Evolutionary conservation across 2,797 vertebrate genomes (phyloP), one percentile per base, ranked within the genome.

Genomic region (Sternarchorhynchus goeldii): DNA sequence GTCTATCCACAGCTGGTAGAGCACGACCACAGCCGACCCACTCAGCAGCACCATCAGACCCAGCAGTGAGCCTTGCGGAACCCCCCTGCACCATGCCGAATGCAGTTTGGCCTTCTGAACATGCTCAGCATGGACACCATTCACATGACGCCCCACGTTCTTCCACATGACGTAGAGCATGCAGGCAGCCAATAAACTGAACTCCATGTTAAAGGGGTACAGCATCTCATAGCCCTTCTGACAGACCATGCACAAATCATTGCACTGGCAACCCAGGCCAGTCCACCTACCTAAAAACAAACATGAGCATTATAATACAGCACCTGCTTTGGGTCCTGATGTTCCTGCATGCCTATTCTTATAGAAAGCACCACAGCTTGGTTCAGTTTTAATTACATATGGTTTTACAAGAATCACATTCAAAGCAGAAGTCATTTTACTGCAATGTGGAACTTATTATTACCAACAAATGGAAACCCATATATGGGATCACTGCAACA

Each of bases 151-250:
- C 2, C 94, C 95, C 64, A 96, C 94, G 0, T 98, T 98, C 90
- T 94, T 95, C 96, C 96, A 98, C 93, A 97, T 95, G 74, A 98
- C 93, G 0, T 95, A 98, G 3, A 97, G 87, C 91, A 96, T 82
- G 0, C 95, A 92, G 12, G 92, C 92, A 25, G 94, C 94, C 90
- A 96, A 82, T 18, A 98, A 92, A 90, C 93, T 93, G 91, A 90
- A 97, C 89, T 98, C 96, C 0, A 95, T 94, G 86, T 91, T 92
- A 90, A 98, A 98, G 78, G 96, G 96, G 53, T 95, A 96, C 16
- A 98, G 89, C 77, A 96, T 85, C 83, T 97, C 92, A 16, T 93
- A 94, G 77, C 95, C 95, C 79, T 93, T 94, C 81, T 88, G 92
- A 88, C 97, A 95, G 81, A 87, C 56, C 41, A 89, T 78, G 60